These are phyloP conservation scores for Perodicticus potto DNA, from an alignment of 2,797 vertebrate species.

Conservation along the genomic window DNA sequence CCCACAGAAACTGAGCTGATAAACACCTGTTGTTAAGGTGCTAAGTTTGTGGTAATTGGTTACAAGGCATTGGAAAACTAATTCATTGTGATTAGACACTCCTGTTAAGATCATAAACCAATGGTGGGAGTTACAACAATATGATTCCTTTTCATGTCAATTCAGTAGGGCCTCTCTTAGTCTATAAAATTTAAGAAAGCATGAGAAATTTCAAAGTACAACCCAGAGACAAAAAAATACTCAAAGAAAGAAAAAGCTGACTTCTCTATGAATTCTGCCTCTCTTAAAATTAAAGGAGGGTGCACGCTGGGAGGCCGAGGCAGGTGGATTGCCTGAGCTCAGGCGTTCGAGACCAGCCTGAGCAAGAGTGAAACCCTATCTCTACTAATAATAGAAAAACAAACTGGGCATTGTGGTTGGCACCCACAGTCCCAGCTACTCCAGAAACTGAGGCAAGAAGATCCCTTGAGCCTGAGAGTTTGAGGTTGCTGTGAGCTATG, in stretches of 20 bases:
- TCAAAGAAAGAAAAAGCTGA: neutral
- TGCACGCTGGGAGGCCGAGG: too few relatives aligned
- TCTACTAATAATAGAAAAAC: too few relatives aligned
- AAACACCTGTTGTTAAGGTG: neutral
- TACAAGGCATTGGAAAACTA: constrained; percentile 20
- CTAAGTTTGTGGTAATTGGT: neutral
- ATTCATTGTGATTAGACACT: constrained; percentile 8
- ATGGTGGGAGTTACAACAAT: neutral
- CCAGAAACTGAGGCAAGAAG: too few relatives aligned
- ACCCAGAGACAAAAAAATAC: neutral
- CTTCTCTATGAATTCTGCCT: constrained; percentile 15
- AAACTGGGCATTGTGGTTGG: too few relatives aligned
- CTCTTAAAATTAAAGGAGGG: neutral
- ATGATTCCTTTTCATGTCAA: constrained; percentile 8
- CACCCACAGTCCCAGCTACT: too few relatives aligned
- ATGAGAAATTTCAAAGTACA: constrained; percentile 41
- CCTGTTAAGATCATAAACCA: neutral
- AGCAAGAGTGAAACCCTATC: too few relatives aligned
- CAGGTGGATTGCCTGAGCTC: too few relatives aligned
- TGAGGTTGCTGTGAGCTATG: too few relatives aligned
- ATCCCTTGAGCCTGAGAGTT: too few relatives aligned
- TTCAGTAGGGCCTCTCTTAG: neutral
- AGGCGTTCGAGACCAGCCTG: too few relatives aligned
- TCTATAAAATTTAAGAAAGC: constrained; percentile 32
- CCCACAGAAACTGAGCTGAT: neutral